Conservation (phyloP, 2,888 invertebrate species). For the Diarsia brunnea region DNA sequence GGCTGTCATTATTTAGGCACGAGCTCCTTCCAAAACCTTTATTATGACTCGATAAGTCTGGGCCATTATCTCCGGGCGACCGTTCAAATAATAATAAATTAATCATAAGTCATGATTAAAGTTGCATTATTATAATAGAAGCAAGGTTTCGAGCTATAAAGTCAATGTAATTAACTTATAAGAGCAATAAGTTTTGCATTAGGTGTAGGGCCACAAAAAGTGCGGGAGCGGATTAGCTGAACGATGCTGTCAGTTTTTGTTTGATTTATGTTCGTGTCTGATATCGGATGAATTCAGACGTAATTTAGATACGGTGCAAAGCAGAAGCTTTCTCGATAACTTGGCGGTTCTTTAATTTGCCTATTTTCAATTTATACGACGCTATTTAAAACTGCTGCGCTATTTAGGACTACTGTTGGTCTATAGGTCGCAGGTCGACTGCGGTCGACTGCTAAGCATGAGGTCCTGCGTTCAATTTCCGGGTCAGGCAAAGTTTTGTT, state of each 20-base stretch:
- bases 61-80: background rate
- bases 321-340: background rate
- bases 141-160: slow-evolving; percentile 9
- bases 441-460: no score
- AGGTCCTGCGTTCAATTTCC: no score
- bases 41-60: no score
- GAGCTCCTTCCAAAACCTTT: no score
- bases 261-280: slow-evolving; percentile 49
- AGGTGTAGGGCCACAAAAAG: slow-evolving; percentile 55
- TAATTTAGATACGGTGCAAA: slow-evolving; percentile 29
- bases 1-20: no score
- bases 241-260: slow-evolving; percentile 49
- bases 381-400: no score
- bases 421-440: no score
- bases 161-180: slow-evolving; percentile 38
- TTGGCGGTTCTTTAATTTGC: background rate
- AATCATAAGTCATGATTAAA: slow-evolving; percentile 39
- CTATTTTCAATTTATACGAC: background rate
- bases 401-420: no score
- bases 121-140: slow-evolving; percentile 38
- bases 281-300: slow-evolving; percentile 20
- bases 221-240: slow-evolving; percentile 44
- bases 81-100: slow-evolving; percentile 33
- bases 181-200: slow-evolving; percentile 32
- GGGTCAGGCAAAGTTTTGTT: no score